A percentile compares a stretch with the other conserved stretches of the same genome.
These are phyloP conservation scores for Caenorhabditis panamensis DNA, from an alignment of 2,888 invertebrate genomes.

Conservation along the genomic window DNA sequence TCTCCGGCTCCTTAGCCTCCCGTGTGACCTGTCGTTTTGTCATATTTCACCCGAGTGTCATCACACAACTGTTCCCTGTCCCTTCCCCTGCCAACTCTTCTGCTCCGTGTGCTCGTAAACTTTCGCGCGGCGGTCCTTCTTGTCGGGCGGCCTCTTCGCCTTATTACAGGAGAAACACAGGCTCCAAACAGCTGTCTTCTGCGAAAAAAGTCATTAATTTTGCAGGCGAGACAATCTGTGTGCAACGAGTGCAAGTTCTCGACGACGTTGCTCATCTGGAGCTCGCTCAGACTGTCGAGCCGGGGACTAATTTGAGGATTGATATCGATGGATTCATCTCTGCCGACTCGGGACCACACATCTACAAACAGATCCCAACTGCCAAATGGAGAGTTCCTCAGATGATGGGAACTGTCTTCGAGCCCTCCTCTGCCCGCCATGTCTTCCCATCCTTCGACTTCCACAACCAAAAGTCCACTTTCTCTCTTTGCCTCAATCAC, in stretches of 20 bases:
- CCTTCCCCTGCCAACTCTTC: no score
- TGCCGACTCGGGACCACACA: constrained; percentile 38
- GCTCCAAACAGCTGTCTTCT: not conserved
- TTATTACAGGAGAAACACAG: not conserved
- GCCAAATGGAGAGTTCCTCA: constrained; percentile 58
- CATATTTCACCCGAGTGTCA: constrained; percentile 60
- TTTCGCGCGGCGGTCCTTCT: constrained; percentile 10
- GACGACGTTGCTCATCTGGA: constrained; percentile 37
- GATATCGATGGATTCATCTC: constrained; percentile 57
- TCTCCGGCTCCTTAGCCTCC: not conserved
- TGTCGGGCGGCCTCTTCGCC: not conserved
- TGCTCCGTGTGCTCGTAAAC: constrained; percentile 1
- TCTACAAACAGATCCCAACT: constrained; percentile 59
- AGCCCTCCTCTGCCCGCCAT: constrained; percentile 52
- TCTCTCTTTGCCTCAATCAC: constrained; percentile 63
- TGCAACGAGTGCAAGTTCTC: constrained; percentile 28
- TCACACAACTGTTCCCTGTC: constrained; percentile 48
- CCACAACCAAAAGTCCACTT: constrained; percentile 56
- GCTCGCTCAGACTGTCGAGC: constrained; percentile 44
- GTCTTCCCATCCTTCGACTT: constrained; percentile 66
- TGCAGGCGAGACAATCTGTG: constrained; percentile 66
- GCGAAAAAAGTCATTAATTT: constrained; percentile 22
- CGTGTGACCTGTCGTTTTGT: constrained; percentile 34
- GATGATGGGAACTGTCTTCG: constrained; percentile 64
- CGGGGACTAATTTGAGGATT: constrained; percentile 32